A percentile compares a stretch with the other conserved stretches of the same genome.
These are phyloP conservation scores for Arothron firmamentum DNA, from an alignment of 2,113 vertebrate species.

Conservation along the genomic window DNA sequence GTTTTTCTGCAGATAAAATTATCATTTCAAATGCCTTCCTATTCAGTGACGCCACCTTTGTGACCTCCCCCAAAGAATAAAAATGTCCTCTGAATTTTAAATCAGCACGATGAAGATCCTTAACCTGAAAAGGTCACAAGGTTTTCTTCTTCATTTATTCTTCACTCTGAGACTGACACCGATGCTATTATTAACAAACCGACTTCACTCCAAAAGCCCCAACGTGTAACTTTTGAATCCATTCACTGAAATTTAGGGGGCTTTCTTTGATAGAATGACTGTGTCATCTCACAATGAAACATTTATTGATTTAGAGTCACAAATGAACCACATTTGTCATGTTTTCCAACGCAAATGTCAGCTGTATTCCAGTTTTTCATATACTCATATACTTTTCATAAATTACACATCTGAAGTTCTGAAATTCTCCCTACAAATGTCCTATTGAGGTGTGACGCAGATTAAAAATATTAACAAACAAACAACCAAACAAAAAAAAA, in stretches of 20 bases:
- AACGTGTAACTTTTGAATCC: constrained; percentile 22
- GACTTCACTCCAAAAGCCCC: constrained; percentile 21
- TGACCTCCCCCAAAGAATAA: constrained; percentile 54
- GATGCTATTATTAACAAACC: constrained; percentile 49
- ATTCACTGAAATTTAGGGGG: constrained; percentile 28
- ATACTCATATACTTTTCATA: constrained; percentile 13
- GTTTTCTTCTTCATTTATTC: constrained; percentile 58
- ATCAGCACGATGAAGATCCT: constrained; percentile 46
- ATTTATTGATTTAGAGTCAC: constrained; percentile 49
- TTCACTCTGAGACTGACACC: constrained; percentile 31
- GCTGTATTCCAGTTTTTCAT: constrained; percentile 37
- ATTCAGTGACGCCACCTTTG: constrained; percentile 54
- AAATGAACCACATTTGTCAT: constrained; percentile 17
- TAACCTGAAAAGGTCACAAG: constrained; percentile 52
- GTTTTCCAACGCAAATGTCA: constrained; percentile 51
- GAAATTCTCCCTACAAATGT: constrained; percentile 39
- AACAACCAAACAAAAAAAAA: no score
- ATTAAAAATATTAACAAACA: not conserved
- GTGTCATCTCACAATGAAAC: constrained; percentile 51
- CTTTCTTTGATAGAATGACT: constrained; percentile 37
- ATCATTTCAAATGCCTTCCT: constrained; percentile 65
- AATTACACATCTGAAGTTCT: constrained; percentile 7
- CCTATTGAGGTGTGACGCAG: constrained; percentile 8
- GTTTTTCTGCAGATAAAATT: constrained; percentile 58
- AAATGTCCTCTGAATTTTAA: constrained; percentile 72